Evolutionary conservation across 1,140 invertebrate genomes (phyloP).

Genomic region (Pseudachorutes palmiensis): DNA sequence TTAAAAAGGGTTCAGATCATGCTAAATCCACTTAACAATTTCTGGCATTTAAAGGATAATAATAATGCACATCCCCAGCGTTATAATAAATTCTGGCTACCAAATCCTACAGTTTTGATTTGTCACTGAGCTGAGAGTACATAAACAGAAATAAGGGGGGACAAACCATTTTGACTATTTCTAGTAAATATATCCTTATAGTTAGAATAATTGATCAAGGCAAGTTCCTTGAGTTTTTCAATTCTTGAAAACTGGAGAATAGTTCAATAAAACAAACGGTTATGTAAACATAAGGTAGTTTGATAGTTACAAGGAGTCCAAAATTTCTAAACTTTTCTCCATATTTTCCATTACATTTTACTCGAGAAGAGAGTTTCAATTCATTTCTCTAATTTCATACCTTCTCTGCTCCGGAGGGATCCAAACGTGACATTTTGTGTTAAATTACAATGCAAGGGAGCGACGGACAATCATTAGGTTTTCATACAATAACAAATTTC

Average conservation of each 20-base stretch:
- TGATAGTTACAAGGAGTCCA: slow-evolving; percentile 6
- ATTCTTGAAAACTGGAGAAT: background rate
- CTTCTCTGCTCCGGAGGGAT: background rate
- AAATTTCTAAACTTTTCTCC: background rate
- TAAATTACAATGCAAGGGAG: background rate
- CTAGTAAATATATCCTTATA: no score
- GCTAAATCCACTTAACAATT: background rate
- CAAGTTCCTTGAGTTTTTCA: background rate
- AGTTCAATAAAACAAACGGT: background rate
- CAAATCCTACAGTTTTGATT: no score
- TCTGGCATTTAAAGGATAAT: no score
- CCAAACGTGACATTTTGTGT: background rate
- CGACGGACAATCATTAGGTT: background rate
- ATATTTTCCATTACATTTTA: slow-evolving; percentile 3
- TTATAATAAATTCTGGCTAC: no score
- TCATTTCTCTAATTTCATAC: background rate
- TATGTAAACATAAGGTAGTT: slow-evolving; percentile 11
- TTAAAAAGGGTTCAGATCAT: background rate
- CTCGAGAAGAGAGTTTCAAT: background rate
- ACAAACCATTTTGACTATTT: no score
- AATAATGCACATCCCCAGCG: no score
- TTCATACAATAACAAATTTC: background rate
- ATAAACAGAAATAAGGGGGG: no score
- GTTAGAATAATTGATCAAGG: background rate
- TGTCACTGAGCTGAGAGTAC: no score